Evolutionary conservation across 2,797 vertebrate genomes (phyloP).

Genomic region (Eulemur coronatus): DNA sequence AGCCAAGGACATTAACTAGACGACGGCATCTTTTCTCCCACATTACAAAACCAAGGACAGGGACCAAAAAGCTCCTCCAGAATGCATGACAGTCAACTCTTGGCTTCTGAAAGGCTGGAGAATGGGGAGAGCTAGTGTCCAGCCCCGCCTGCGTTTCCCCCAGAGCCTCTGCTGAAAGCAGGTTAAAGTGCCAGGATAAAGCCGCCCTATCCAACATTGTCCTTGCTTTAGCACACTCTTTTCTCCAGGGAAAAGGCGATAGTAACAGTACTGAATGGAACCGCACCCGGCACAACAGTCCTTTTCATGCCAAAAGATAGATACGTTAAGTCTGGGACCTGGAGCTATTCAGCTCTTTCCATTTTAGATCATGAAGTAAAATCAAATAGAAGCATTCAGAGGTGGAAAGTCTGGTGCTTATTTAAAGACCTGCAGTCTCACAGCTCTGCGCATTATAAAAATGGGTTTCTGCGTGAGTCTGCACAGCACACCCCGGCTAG

Average conservation of each 20-base stretch:
- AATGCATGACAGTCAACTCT: fast-evolving
- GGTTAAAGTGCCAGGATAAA: neutral
- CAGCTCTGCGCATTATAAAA: neutral
- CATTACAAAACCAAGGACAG: neutral
- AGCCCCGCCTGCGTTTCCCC: neutral
- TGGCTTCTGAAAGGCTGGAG: neutral
- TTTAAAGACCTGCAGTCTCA: neutral
- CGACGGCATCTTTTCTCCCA: neutral
- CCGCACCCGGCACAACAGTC: neutral
- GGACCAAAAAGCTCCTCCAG: neutral
- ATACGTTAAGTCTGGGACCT: neutral
- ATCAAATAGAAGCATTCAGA: neutral
- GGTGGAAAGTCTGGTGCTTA: neutral
- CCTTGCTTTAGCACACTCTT: neutral
- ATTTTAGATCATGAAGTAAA: neutral
- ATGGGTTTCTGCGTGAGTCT: neutral
- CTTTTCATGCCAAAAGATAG: neutral
- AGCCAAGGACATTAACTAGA: neutral
- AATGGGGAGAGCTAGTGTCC: neutral
- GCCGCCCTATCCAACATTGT: neutral
- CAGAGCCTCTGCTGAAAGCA: neutral
- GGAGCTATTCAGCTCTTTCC: neutral
- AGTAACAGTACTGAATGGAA: neutral
- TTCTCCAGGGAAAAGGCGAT: neutral
- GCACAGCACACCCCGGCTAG: neutral